Percentiles rank a stretch among this genome's conserved stretches.
These are phyloP conservation scores for Formica selysi DNA, from an alignment of 1,140 invertebrate genomes.

Conservation along the genomic window DNA sequence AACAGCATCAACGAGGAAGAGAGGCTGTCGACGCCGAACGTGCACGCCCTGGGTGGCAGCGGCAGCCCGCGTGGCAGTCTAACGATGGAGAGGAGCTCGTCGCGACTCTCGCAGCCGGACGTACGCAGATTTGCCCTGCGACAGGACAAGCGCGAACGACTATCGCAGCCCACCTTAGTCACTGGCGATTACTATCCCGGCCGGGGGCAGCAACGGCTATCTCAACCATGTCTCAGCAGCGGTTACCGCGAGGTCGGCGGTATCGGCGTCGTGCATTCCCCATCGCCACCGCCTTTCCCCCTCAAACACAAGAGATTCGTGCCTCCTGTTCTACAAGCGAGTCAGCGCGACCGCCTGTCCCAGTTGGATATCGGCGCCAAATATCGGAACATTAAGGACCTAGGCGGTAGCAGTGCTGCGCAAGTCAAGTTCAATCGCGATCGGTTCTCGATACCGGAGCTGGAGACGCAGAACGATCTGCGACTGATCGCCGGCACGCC, in stretches of 20 bases:
- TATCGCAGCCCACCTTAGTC: constrained; percentile 83
- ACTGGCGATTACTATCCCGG: constrained; percentile 82
- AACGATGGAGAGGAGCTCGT: constrained; percentile 61
- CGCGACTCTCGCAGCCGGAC: constrained; percentile 72
- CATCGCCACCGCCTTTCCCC: constrained; percentile 64
- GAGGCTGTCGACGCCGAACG: constrained; percentile 76
- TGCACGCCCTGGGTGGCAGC: constrained; percentile 66
- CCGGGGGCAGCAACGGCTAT: constrained; percentile 81
- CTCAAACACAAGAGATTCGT: constrained; percentile 78
- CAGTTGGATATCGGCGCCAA: constrained; percentile 81
- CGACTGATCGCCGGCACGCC: constrained; percentile 82
- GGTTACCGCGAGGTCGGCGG: constrained; percentile 65
- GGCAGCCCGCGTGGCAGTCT: constrained; percentile 62
- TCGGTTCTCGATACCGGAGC: constrained; percentile 83
- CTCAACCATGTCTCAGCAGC: constrained; percentile 79
- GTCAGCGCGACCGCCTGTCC: constrained; percentile 81
- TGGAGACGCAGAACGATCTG: constrained; percentile 83
- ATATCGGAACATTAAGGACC: constrained; percentile 69
- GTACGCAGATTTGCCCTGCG: constrained; percentile 67
- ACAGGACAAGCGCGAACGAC: constrained; percentile 79
- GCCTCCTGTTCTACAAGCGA: constrained; percentile 68
- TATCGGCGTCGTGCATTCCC: constrained; percentile 55
- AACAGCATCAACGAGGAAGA: constrained; percentile 81
- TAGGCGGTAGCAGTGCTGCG: constrained; percentile 56
- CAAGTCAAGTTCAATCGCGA: constrained; percentile 81